phyloP scores from a whole-genome alignment of 2,888 invertebrate species.

The Drosophila longiperda region DNA sequence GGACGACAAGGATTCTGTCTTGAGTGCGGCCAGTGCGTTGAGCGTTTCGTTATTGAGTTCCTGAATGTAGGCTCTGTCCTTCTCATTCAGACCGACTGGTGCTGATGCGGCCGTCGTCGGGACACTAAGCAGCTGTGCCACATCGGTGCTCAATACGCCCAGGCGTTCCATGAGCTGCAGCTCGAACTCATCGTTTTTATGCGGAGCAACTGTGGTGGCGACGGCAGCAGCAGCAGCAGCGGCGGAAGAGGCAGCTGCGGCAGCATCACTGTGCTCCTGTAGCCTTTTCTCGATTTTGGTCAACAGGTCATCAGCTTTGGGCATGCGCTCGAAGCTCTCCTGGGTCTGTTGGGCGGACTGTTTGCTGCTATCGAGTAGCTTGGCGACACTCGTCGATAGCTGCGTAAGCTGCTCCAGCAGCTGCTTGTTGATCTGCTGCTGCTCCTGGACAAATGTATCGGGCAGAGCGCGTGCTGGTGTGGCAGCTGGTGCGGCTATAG shows the following conservation, averaged over 20 bases:
- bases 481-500: constrained; percentile 30
- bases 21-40: constrained; percentile 86
- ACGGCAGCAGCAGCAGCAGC: constrained; percentile 61
- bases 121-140: constrained; percentile 82
- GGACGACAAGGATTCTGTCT: constrained; percentile 85
- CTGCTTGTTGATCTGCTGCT: constrained; percentile 75
- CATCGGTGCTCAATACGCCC: constrained; percentile 84
- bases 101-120: constrained; percentile 34
- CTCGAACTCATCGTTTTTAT: constrained; percentile 85
- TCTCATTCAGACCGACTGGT: constrained; percentile 81
- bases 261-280: constrained; percentile 70
- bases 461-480: constrained; percentile 43
- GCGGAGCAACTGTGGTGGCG: constrained; percentile 69
- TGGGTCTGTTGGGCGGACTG: constrained; percentile 78
- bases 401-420: constrained; percentile 76
- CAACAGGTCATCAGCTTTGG: constrained; percentile 79
- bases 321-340: constrained; percentile 72
- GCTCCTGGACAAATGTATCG: constrained; percentile 72
- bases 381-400: constrained; percentile 71
- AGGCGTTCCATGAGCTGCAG: constrained; percentile 85
- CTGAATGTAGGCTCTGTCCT: constrained; percentile 86
- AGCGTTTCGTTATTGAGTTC: constrained; percentile 88
- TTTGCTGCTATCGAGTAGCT: constrained; percentile 72
- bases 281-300: constrained; percentile 82
- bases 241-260: constrained; percentile 63